Evolutionary conservation across 1,140 invertebrate species (phyloP), one percentile per base, ranked within the genome.

Genomic region (Magallana ariakensis): DNA sequence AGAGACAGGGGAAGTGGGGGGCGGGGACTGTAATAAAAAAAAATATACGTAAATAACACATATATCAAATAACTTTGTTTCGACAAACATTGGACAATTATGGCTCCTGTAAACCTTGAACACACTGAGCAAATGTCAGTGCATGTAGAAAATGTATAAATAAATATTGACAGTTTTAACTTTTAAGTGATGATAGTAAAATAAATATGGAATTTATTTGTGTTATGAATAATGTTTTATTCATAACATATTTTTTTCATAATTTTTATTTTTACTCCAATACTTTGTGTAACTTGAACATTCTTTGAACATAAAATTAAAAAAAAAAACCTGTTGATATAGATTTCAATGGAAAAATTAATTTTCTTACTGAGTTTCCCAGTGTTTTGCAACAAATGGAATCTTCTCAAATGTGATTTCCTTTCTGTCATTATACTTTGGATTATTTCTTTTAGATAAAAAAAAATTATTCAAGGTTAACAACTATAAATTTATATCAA

Each of bases 1-100:
- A 95, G 86, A 83, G 94, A 95, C 83, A 92, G 89, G 46, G 94
- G 94, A 83, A 95, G 89, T 81, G 94, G 92, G 86, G 94, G 92
- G 26, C 94, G 85, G 11, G 94, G 94, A 88, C 94, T 95, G 87
- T 46, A 91, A 92, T 26, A 15, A 11, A 26, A 46, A 62, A 16
- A 19, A 62, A 62, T 16, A 62, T 16, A 5, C 4, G 15, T 62
- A 15, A 62, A 2, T 15, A 16, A 62, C 60, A 62, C 15, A 8
- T 62, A 5, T 5, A 62, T 15, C 60, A 19, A 62, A 16, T 16
- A 46, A 46, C 33, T 2, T 46, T 46, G 33, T 46, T 46, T 46
- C 33, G 33, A 46, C 33, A 46, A 46, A 46, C 33, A 46, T 46
- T 16, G 8, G 19, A 62, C 15, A 62, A 15, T 62, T 62, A 62